These are phyloP conservation scores for Parazoanthus darwini DNA, from an alignment of 92 coral and sea anemone species.

Conservation along the genomic window DNA sequence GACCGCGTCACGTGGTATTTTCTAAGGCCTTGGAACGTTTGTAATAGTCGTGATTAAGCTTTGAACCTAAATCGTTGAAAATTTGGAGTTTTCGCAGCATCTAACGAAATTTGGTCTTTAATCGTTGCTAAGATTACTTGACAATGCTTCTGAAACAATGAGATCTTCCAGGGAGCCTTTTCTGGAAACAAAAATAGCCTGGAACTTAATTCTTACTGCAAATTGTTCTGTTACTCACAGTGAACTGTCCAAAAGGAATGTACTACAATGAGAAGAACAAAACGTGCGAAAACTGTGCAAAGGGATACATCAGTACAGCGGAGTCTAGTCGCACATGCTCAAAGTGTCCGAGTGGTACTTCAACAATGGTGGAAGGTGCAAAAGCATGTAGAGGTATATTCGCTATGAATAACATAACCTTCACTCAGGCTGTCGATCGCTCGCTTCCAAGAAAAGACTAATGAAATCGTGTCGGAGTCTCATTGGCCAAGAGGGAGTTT, in stretches of 20 bases:
- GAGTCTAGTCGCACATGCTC: constrained; percentile 6
- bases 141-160: no score
- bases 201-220: background rate
- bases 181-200: background rate
- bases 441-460: background rate
- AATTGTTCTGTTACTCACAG: background rate
- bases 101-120: no score
- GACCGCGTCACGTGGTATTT: no score
- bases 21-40: no score
- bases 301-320: constrained; percentile 19
- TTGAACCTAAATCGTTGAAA: no score
- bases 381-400: constrained; percentile 13
- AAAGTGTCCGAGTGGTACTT: constrained; percentile 28
- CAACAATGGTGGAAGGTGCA: constrained; percentile 27
- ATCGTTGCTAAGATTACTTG: no score
- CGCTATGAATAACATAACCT: background rate
- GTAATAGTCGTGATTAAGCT: no score
- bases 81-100: no score
- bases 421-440: background rate
- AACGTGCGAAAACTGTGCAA: constrained; percentile 11
- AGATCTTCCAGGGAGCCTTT: background rate
- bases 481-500: background rate
- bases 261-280: constrained; percentile 1
- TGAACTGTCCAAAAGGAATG: constrained; percentile 34
- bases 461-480: background rate